These are phyloP conservation scores for Linnaemya tessellans DNA, from an alignment of 2,888 invertebrate species.

Conservation along the genomic window DNA sequence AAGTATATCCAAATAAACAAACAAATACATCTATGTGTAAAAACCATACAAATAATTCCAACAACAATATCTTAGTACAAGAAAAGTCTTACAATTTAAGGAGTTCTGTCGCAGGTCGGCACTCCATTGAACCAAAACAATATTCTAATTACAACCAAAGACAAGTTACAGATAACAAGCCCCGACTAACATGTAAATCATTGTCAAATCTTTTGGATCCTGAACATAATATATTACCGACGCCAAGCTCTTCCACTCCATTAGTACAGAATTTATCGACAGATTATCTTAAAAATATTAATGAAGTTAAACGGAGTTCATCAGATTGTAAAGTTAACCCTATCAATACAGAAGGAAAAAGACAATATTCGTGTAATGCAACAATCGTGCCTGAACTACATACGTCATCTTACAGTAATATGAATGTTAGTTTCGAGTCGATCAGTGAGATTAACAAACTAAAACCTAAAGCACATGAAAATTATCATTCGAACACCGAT, in stretches of 20 bases:
- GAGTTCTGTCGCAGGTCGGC: conserved; percentile 70
- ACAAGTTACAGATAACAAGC: conserved; percentile 85
- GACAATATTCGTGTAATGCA: neutral
- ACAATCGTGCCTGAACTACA: conserved; percentile 3
- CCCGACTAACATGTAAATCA: conserved; percentile 86
- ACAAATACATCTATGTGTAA: neutral
- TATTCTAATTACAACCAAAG: conserved; percentile 77
- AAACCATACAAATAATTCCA: conserved; percentile 52
- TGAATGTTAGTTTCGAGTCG: conserved; percentile 24
- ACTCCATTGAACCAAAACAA: conserved; percentile 63
- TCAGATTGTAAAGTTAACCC: conserved; percentile 14
- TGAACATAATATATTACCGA: conserved; percentile 74
- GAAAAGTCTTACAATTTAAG: conserved; percentile 74
- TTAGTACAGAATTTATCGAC: conserved; percentile 76
- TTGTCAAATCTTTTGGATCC: conserved; percentile 86
- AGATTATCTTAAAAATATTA: conserved; percentile 62
- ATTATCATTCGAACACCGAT: conserved; percentile 19
- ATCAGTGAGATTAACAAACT: conserved; percentile 82
- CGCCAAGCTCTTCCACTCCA: conserved; percentile 46
- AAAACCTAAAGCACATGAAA: conserved; percentile 83
- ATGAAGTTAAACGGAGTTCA: conserved; percentile 27
- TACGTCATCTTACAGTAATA: conserved; percentile 25
- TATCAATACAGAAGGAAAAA: conserved; percentile 5
- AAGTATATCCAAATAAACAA: conserved; percentile 24
- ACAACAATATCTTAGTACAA: conserved; percentile 48